phyloP scores from a whole-genome alignment of 2,113 vertebrate species.

The Apus apus region DNA sequence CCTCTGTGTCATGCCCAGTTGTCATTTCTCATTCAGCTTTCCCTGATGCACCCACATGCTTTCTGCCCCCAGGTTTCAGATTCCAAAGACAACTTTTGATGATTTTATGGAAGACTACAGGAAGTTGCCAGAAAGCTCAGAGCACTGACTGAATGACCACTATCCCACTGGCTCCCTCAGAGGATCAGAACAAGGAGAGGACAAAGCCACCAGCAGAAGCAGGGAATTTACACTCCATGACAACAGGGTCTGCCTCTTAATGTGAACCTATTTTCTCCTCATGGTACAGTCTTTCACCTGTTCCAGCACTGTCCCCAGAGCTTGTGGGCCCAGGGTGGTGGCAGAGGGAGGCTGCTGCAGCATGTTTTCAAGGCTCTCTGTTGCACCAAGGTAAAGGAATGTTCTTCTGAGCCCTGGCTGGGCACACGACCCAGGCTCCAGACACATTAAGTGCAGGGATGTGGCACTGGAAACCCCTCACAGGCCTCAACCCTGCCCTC shows the following conservation, averaged over 20 bases:
- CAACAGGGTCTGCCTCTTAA: fast-evolving
- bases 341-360: background rate
- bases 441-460: fast-evolving
- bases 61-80: background rate
- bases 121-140: background rate
- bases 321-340: fast-evolving
- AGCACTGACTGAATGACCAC: fast-evolving
- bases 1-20: fast-evolving
- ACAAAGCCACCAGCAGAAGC: background rate
- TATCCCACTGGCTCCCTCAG: fast-evolving
- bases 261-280: background rate
- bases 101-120: background rate
- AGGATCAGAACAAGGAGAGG: background rate
- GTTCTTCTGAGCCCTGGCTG: background rate
- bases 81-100: background rate
- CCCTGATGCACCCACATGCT: background rate
- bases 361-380: fast-evolving
- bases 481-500: background rate
- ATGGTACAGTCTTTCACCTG: background rate
- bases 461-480: background rate
- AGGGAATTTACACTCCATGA: fast-evolving
- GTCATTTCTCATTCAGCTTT: background rate
- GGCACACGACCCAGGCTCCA: background rate
- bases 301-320: background rate
- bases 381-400: fast-evolving